These are phyloP conservation scores for Ctenopoma kingsleyae DNA, from an alignment of 2,797 vertebrate genomes.

Conservation along the genomic window DNA sequence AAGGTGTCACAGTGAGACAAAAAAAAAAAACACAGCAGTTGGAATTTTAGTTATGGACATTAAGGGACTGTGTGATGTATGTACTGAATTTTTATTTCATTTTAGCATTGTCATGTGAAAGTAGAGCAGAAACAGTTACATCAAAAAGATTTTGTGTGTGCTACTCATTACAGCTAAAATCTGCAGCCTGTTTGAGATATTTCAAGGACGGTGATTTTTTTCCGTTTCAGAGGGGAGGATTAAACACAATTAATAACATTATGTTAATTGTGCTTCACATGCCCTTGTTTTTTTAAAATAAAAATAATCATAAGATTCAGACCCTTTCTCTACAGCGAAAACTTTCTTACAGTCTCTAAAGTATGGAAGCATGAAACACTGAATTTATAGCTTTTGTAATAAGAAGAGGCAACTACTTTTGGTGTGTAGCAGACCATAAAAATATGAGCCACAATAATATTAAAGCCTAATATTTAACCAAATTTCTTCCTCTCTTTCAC, in stretches of 20 bases:
- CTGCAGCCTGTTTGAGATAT: background rate
- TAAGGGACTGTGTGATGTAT: background rate
- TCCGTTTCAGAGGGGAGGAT: background rate
- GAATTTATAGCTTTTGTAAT: constrained; percentile 49
- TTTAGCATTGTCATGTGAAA: background rate
- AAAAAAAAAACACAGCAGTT: background rate
- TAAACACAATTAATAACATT: constrained; percentile 7
- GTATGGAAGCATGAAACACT: constrained; percentile 18
- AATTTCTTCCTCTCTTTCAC: constrained; percentile 36
- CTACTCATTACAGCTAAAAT: background rate
- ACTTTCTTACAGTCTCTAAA: background rate
- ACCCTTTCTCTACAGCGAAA: background rate
- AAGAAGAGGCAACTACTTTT: constrained; percentile 47
- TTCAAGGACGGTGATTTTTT: background rate
- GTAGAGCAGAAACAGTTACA: background rate
- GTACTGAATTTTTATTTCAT: background rate
- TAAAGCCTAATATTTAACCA: constrained; percentile 67
- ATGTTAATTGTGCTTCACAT: background rate
- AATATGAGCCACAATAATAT: constrained; percentile 53
- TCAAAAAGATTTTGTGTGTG: constrained; percentile 5
- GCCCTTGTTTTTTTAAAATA: constrained; percentile 2
- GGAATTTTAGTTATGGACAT: background rate
- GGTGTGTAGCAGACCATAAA: constrained; percentile 49
- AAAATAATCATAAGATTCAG: constrained; percentile 13
- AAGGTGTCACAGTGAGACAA: background rate